Evolutionary conservation across 2,797 vertebrate species (phyloP), one percentile per base, ranked within the genome.

Genomic region (Hapalemur alaotrensis): DNA sequence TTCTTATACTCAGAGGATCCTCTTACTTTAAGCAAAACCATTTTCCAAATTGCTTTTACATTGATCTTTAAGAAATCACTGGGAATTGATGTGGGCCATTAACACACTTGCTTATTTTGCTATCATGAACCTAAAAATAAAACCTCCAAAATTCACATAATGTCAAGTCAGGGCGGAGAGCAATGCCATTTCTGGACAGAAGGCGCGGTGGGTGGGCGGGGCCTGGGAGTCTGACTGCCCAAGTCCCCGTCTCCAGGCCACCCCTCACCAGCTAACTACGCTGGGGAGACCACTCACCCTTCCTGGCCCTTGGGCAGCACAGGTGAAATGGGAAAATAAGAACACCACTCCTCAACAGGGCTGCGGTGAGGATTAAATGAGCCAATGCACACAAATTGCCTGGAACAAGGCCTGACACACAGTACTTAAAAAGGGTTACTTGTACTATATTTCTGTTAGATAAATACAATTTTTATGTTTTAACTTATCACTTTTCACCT

Each of bases 41-140:
- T 54, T 83, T 70, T 38, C 91, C 89, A 89, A 93, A 90, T 1
- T 75, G 93, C 75, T 73, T 96, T 72, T 82, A 57, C 48, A 86
- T 2, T 63, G 91, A 96, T n/a, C 86, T 43, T 89, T 80, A 84
- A 86, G 65, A 84, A 89, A 76, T 54, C 72, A 23, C 0, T 76
- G 80, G 94, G 46, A 95, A 93, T 15, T 86, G 38, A 83, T 75
- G 22, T 35, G 25, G 38, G 84, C 76, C 89, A 93, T 82, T 89
- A 82, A 84, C 57, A 82, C 5, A 81, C 22, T 8, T 96, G 81
- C 88, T 94, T 82, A 52, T 89, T 90, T 54, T 95, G 89, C 81
- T 61, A 52, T 28, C 14, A 38, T 4, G 28, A 91, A 43, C 65
- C 15, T 20, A 83, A 65, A 54, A 35, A 11, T 5, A 52, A 5